Evolutionary conservation across 2,888 invertebrate genomes (phyloP).

Genomic region (Heteromurus nitidus): DNA sequence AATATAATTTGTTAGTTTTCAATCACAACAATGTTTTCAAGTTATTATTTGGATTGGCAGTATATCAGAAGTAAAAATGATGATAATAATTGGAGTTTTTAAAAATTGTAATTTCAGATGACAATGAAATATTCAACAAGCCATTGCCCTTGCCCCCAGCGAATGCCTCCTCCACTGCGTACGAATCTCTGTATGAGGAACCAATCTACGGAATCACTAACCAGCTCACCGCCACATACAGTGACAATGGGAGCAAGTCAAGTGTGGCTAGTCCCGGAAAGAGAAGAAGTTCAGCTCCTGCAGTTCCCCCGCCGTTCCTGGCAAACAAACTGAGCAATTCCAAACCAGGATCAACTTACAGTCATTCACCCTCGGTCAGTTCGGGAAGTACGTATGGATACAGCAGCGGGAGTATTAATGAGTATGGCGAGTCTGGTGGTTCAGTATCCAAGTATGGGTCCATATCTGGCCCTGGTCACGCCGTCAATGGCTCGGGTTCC

Average conservation of each 20-base stretch:
- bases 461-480: constrained; percentile 30
- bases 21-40: not conserved
- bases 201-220: constrained; percentile 71
- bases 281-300: constrained; percentile 53
- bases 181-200: constrained; percentile 72
- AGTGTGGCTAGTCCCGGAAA: constrained; percentile 41
- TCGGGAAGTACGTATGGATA: constrained; percentile 63
- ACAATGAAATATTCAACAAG: constrained; percentile 66
- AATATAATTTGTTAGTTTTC: constrained; percentile 3
- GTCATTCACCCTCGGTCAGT: constrained; percentile 64
- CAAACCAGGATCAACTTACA: constrained; percentile 57
- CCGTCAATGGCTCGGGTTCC: constrained; percentile 35
- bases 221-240: constrained; percentile 60
- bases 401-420: constrained; percentile 59
- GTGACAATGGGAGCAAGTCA: constrained; percentile 41
- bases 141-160: constrained; percentile 66
- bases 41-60: not conserved
- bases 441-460: constrained; percentile 59
- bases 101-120: constrained; percentile 54
- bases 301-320: constrained; percentile 40
- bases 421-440: constrained; percentile 58
- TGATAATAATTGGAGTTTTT: not conserved
- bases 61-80: not conserved
- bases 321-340: constrained; percentile 45
- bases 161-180: constrained; percentile 45